phyloP scores from a whole-genome alignment of 2,888 invertebrate genomes.

The Andrena marginata region DNA sequence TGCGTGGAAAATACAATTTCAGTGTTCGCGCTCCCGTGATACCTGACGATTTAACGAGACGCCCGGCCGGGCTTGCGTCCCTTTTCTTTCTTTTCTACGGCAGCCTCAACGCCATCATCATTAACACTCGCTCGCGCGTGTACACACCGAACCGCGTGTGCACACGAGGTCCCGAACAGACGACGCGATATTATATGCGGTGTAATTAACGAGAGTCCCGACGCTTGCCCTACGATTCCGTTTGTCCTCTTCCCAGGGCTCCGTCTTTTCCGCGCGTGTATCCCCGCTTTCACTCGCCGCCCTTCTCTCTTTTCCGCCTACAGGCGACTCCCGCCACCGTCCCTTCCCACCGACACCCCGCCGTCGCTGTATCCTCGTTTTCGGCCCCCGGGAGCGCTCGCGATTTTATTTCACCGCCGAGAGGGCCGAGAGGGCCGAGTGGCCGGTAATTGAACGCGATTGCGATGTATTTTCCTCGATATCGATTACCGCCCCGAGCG shows the following conservation, averaged over 20 bases:
- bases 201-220: constrained; percentile 58
- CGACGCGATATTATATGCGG: constrained; percentile 46
- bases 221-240: constrained; percentile 49
- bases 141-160: constrained; percentile 16
- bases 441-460: constrained; percentile 50
- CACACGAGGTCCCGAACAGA: constrained; percentile 43
- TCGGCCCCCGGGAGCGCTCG: neutral
- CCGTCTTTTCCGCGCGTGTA: constrained; percentile 29
- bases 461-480: constrained; percentile 40
- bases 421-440: constrained; percentile 1
- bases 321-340: neutral
- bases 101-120: constrained; percentile 47
- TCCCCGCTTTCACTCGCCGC: constrained; percentile 3
- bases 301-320: neutral
- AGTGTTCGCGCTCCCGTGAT: constrained; percentile 50
- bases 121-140: constrained; percentile 57
- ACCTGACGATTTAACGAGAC: constrained; percentile 64
- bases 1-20: constrained; percentile 57
- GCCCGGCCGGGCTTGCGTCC: constrained; percentile 51
- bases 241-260: constrained; percentile 45
- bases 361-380: neutral
- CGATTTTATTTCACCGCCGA: constrained; percentile 24
- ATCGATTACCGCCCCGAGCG: constrained; percentile 42
- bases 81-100: constrained; percentile 31
- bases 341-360: neutral